These are phyloP conservation scores for Podarcis siculus DNA, from an alignment of 2,797 vertebrate species.

Conservation along the genomic window DNA sequence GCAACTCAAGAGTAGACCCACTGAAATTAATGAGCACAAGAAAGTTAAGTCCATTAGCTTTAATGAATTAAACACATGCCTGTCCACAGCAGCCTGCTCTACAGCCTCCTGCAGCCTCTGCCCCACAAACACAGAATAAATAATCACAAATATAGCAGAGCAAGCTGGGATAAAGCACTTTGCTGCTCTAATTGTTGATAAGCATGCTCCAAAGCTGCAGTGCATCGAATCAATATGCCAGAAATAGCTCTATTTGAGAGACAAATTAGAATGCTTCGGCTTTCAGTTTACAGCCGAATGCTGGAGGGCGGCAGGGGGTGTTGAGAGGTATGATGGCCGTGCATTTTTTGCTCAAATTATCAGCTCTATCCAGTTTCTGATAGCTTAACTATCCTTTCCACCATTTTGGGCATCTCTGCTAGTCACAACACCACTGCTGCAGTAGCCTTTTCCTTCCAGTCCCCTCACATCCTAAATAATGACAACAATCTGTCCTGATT, in stretches of 20 bases:
- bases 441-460: background rate
- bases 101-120: background rate
- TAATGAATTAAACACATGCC: too few relatives aligned
- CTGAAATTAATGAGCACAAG: too few relatives aligned
- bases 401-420: background rate
- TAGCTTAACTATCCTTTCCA: background rate
- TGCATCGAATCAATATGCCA: slow-evolving; percentile 1
- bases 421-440: background rate
- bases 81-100: background rate
- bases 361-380: slow-evolving; percentile 8
- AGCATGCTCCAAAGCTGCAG: background rate
- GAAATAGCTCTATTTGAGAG: slow-evolving; percentile 35
- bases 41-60: too few relatives aligned
- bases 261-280: slow-evolving; percentile 10
- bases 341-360: background rate
- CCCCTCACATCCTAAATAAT: background rate
- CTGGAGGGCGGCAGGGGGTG: background rate
- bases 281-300: background rate
- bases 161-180: slow-evolving; percentile 8
- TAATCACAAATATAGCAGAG: background rate
- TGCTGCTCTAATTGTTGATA: slow-evolving; percentile 38
- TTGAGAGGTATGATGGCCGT: background rate
- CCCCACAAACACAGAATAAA: background rate
- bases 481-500: background rate
- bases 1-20: too few relatives aligned